Base-by-base conservation (phyloP, 2,888 invertebrate genomes). In the Caenorhabditis panamensis region DNA sequence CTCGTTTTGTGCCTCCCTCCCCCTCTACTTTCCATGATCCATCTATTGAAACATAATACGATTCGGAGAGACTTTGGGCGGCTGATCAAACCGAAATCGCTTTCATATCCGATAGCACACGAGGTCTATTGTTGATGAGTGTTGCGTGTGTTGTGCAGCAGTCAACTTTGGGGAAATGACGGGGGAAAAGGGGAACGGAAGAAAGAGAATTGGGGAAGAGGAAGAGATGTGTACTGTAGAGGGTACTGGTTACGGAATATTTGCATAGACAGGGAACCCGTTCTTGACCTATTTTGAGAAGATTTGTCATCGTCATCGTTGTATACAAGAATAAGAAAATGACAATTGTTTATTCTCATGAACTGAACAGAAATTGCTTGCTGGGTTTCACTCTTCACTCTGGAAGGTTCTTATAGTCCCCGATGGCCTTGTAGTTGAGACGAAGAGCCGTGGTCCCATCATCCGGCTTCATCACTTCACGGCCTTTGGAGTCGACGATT, bases 81-180 rank as follows among this genome's bases (percentile, higher is more conserved):
- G 64, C 73, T 73, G 73, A 73, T 73, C 73, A 73, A 73, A 73
- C 64, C 51, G 20, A 73, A 73, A 58, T 72, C 71, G 56, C 56
- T 36, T 71, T 72, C 71, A 62, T 44, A 24, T 53, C 41, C 56
- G 18, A 31, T 58, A 36, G 11, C n/a, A n/a, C n/a, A n/a, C n/a
- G 31, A 31, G 31, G 31, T 16, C 68, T 44, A 64, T 72, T 72
- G 72, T 72, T 63, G 72, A 56, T 47, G 72, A 47, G 26, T 61
- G 37, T 59, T 51, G 56, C 56, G 59, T 59, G 67, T 68, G 67
- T 31, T 36, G 36, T 36, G 36, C 36, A 41, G 13, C 9, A 13
- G 36, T 36, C 41, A 41, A 41, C 41, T 41, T 41, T 41, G 16
- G 41, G 13, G 26, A 26, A 18, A 49, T 18, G 9, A 41, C 41